Evolutionary conservation across 2,888 invertebrate genomes (phyloP), one percentile per base, ranked within the genome.

Genomic region (Folsomia candida): DNA sequence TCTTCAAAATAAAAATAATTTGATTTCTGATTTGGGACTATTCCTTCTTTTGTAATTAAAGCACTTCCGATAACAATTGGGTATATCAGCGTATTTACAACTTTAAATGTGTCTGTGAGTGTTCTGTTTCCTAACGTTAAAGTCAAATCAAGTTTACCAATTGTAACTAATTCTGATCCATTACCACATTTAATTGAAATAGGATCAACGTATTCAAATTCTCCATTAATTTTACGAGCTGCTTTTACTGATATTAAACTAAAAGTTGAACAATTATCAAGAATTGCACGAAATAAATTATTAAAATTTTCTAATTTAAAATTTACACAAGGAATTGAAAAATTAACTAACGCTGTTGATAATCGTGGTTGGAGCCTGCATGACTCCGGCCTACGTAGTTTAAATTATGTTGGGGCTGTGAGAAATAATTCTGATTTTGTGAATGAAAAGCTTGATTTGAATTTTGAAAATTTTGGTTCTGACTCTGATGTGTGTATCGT

Each of bases 11-110:
- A 58, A 25, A 61, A 69, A 2, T 14, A 25, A 1, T 29, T 29
- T 51, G 18, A 4, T n/a, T 69, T 1, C 14, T 22, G 22, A 25
- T 72, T 58, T 18, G 47, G 51, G n/a, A 67, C 51, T 4, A 72
- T 63, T 28, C 62, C 64, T 24, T 67, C 18, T 28, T 2, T 20
- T 18, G 2, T 63, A 27, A 67, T 67, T 51, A 69, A 14, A 58
- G 69, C 72, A 27, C 9, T 28, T 20, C 72, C 72, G 2, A 72
- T 59, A 9, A 72, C 51, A 37, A 69, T 67, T 29, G 51, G 28
- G 28, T 57, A 22, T n/a, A 25, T n/a, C 54, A 67, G 54, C 1
- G 63, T 47, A 26, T 65, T 20, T 11, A 51, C 51, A 6, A 72
- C 67, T 24, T 29, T 47, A 58, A 72, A 72, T 20, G 14, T 47